Base-by-base conservation (phyloP, 2,888 invertebrate genomes). In the Acleris laterana region DNA sequence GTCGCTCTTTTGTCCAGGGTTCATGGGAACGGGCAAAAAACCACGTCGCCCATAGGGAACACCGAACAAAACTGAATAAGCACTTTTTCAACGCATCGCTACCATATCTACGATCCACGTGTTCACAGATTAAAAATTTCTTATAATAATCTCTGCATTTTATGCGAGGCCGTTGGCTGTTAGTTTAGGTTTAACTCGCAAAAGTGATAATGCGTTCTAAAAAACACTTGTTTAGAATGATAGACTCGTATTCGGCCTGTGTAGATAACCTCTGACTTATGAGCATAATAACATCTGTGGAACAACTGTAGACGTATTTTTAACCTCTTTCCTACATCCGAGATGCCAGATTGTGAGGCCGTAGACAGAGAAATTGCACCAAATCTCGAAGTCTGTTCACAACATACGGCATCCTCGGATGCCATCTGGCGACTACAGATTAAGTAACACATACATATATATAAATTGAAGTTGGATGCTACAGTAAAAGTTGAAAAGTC, bases 11-110 rank as follows among this genome's bases (percentile, higher is more conserved):
- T 92, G 92, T 93, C 85, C 81, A 81, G 87, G 89, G 93, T 92
- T 92, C 92, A 92, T 92, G 92, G 92, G 92, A 92, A 93, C 87
- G 75, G 70, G 85, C 90, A 92, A 93, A 93, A 93, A 93, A 92
- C 75, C 83, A 81, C 87, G 79, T 80, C 79, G 83, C 87, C 86
- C 86, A 82, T 85, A 83, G 87, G 88, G 86, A 83, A 79, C 81
- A 77, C 81, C 77, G 85, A 82, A 81, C 84, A 80, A 86, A 85
- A 87, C 81, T 90, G 89, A 92, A 91, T 91, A 90, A 88, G 87
- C 86, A 89, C 80, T 90, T 91, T 91, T 91, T 90, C 87, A 81
- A 83, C 77, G 74, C 80, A 75, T 76, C 82, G 76, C 79, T 78
- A 77, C 71, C 77, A 75, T 72, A 71, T 68, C 72, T 78, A 76